Conservation (phyloP, 1,140 invertebrate genomes). For the Microplitis demolitor region DNA sequence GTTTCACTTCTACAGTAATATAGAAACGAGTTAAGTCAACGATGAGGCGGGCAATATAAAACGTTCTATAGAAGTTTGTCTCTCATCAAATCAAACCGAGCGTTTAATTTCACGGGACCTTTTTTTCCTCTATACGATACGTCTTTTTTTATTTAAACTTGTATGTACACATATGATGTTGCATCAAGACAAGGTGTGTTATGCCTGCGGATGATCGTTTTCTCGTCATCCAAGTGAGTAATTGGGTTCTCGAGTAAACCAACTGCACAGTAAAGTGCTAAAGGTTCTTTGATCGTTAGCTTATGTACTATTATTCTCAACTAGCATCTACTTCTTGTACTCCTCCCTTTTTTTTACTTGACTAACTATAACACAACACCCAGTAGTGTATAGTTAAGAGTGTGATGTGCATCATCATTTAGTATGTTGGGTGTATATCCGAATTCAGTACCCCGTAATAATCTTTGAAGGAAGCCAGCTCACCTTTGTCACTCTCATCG, state of each 20-base stretch:
- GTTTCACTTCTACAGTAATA: not conserved
- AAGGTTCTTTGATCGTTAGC: not conserved
- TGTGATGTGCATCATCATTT: not conserved
- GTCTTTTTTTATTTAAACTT: not conserved
- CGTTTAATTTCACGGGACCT: constrained; percentile 9
- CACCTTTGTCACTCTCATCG: constrained; percentile 25
- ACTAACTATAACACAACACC: not conserved
- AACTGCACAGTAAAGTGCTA: not conserved
- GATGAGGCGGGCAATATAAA: not conserved
- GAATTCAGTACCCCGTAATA: constrained; percentile 26
- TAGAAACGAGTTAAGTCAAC: not conserved
- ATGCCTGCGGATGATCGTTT: not conserved
- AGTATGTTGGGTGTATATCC: constrained; percentile 32
- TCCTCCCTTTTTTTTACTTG: not conserved
- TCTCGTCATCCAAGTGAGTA: constrained; percentile 25
- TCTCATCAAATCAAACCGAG: not conserved
- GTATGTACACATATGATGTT: not conserved
- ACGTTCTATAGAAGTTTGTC: not conserved
- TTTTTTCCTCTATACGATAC: not conserved
- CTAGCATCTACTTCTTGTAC: not conserved
- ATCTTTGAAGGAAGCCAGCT: constrained; percentile 5
- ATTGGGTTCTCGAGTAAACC: constrained; percentile 24
- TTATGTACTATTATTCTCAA: too few relatives aligned
- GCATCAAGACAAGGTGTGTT: not conserved
- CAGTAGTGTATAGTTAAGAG: too few relatives aligned